Percentiles rank a stretch among this genome's conserved stretches.
These are phyloP conservation scores for Physeter macrocephalus DNA, from an alignment of 2,113 vertebrate species.

Conservation along the genomic window DNA sequence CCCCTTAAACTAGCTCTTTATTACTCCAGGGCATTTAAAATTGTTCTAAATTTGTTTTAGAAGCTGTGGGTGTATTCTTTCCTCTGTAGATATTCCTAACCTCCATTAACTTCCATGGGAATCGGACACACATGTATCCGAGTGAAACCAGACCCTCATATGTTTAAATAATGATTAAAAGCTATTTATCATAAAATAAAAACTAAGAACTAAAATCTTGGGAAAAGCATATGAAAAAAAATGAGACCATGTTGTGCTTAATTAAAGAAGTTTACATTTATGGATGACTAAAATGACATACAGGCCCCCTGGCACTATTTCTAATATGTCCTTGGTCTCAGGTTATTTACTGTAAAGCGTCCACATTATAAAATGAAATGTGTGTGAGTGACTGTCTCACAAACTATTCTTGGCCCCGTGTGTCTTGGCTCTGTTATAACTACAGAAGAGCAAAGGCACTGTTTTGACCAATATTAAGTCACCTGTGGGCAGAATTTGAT, in stretches of 20 bases:
- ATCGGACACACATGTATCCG: constrained; percentile 32
- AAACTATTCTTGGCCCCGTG: background rate
- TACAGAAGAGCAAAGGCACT: background rate
- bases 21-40: constrained; percentile 69
- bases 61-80: constrained; percentile 39
- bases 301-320: constrained; percentile 43
- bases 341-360: constrained; percentile 52
- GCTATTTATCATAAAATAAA: constrained; percentile 50
- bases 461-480: constrained; percentile 40
- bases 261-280: constrained; percentile 45
- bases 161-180: constrained; percentile 51
- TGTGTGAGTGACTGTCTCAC: constrained; percentile 32
- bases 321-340: constrained; percentile 46
- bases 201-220: constrained; percentile 42
- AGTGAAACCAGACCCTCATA: background rate
- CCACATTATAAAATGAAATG: constrained; percentile 50
- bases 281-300: constrained; percentile 12
- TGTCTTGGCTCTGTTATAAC: constrained; percentile 8
- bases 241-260: constrained; percentile 35
- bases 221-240: background rate
- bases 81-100: constrained; percentile 55
- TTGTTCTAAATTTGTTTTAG: constrained; percentile 72
- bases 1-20: constrained; percentile 61
- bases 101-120: constrained; percentile 54
- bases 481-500: constrained; percentile 59